A percentile compares a stretch with the other conserved stretches of the same genome.
These are phyloP conservation scores for Amphipoea oculea DNA, from an alignment of 2,888 invertebrate species.

Conservation along the genomic window DNA sequence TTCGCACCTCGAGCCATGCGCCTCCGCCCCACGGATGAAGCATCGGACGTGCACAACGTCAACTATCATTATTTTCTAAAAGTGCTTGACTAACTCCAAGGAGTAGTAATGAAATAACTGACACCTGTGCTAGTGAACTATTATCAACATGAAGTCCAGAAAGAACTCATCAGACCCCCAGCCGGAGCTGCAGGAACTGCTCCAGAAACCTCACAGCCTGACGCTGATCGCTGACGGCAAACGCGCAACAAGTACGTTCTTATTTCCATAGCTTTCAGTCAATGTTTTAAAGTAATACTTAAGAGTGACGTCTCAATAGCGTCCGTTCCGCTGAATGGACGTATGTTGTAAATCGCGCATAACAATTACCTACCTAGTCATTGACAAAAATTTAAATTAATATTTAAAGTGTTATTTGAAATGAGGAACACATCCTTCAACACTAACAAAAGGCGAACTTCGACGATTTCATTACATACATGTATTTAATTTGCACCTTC, in stretches of 20 bases:
- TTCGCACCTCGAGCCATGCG: constrained; percentile 77
- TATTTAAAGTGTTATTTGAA: constrained; percentile 61
- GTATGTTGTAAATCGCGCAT: constrained; percentile 75
- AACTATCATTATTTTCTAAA: constrained; percentile 42
- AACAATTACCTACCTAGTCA: constrained; percentile 70
- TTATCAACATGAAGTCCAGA: constrained; percentile 79
- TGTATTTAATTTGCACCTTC: constrained; percentile 35
- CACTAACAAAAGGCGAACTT: constrained; percentile 32
- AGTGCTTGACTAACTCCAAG: constrained; percentile 53
- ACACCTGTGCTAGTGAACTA: constrained; percentile 74
- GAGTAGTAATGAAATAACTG: constrained; percentile 67
- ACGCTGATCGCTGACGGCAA: constrained; percentile 76
- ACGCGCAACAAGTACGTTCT: constrained; percentile 83
- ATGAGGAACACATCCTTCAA: constrained; percentile 61
- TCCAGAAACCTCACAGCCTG: constrained; percentile 81
- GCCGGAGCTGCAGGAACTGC: constrained; percentile 85
- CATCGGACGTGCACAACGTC: constrained; percentile 39
- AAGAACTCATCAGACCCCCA: constrained; percentile 74
- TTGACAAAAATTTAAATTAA: constrained; percentile 71
- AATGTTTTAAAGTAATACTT: constrained; percentile 66
- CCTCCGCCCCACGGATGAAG: constrained; percentile 69
- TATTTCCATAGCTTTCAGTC: constrained; percentile 71
- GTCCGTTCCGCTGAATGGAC: constrained; percentile 82
- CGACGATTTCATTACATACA: constrained; percentile 33
- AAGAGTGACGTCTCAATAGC: constrained; percentile 79